Evolutionary conservation across 1,140 invertebrate species (phyloP).

Genomic region (Drosophila varians): DNA sequence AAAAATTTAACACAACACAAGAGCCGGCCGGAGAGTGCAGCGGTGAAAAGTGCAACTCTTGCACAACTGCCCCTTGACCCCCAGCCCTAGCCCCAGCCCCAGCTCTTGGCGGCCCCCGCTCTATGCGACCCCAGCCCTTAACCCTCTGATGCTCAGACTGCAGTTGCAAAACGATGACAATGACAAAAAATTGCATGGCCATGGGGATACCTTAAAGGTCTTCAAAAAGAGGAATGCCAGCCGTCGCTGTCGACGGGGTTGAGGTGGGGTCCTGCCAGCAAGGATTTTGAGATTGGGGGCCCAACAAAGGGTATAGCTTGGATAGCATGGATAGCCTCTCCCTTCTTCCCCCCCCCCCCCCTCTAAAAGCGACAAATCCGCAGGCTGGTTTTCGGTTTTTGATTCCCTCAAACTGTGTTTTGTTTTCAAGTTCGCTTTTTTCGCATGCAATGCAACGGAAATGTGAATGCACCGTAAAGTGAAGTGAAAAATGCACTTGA

Average conservation of each 20-base stretch:
- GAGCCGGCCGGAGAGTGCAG: slow-evolving; percentile 45
- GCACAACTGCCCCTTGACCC: slow-evolving; percentile 43
- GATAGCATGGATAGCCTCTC: slow-evolving; percentile 5
- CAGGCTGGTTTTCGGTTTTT: slow-evolving; percentile 45
- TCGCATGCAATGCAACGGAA: slow-evolving; percentile 74
- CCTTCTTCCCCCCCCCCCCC: neutral
- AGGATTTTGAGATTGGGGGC: neutral
- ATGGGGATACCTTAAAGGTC: slow-evolving; percentile 63
- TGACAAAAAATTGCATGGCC: slow-evolving; percentile 70
- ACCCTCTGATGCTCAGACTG: neutral
- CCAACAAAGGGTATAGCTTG: slow-evolving; percentile 52
- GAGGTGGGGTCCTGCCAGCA: neutral
- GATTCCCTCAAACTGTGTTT: slow-evolving; percentile 42
- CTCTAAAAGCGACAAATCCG: slow-evolving; percentile 6
- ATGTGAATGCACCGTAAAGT: slow-evolving; percentile 81
- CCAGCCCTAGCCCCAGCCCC: neutral
- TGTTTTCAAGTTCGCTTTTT: slow-evolving; percentile 20
- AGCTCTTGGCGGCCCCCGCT: neutral
- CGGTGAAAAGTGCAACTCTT: slow-evolving; percentile 75
- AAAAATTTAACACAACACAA: slow-evolving; percentile 70
- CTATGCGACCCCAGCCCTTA: neutral
- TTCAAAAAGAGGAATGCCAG: slow-evolving; percentile 16
- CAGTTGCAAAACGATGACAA: slow-evolving; percentile 65
- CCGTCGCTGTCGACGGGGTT: slow-evolving; percentile 7
- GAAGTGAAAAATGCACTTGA: slow-evolving; percentile 80